phyloP scores from a whole-genome alignment of 2,113 vertebrate species.

The Cryptotis parvus region DNA sequence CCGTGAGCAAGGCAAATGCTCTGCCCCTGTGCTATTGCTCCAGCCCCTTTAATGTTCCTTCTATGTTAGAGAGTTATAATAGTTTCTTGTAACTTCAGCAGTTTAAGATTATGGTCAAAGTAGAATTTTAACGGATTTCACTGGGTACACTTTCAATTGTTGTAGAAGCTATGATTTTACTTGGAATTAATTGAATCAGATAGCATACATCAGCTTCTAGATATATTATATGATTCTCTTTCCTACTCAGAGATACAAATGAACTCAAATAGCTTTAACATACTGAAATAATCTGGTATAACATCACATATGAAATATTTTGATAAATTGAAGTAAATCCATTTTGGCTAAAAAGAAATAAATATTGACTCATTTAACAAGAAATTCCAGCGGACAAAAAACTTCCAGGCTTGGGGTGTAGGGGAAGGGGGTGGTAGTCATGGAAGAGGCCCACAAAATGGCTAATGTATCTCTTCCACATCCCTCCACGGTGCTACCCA shows the following conservation, averaged over 20 bases:
- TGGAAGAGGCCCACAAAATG: too few species aligned
- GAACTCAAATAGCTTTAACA: not conserved
- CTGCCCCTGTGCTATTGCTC: too few species aligned
- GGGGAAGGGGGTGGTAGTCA: too few species aligned
- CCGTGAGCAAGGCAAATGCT: too few species aligned
- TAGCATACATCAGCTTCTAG: not conserved
- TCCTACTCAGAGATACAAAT: not conserved
- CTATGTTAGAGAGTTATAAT: not conserved
- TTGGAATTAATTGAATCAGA: slow-evolving; percentile 16
- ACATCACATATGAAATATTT: not conserved
- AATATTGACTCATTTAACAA: not conserved
- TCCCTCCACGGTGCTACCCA: not conserved
- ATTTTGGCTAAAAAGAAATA: slow-evolving; percentile 17
- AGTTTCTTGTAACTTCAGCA: slow-evolving; percentile 2
- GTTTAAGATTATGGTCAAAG: not conserved
- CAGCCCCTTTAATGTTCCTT: not conserved
- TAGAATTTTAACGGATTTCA: not conserved
- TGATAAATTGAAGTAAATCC: not conserved
- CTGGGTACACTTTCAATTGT: not conserved
- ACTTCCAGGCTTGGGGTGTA: too few species aligned
- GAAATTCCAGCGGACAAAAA: not conserved
- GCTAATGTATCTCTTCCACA: not conserved
- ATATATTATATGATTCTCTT: not conserved
- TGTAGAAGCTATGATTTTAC: not conserved
- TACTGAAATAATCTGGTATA: not conserved